Evolutionary conservation across 2,797 vertebrate species (phyloP).

Genomic region (Ptychobarbus kaznakovi): DNA sequence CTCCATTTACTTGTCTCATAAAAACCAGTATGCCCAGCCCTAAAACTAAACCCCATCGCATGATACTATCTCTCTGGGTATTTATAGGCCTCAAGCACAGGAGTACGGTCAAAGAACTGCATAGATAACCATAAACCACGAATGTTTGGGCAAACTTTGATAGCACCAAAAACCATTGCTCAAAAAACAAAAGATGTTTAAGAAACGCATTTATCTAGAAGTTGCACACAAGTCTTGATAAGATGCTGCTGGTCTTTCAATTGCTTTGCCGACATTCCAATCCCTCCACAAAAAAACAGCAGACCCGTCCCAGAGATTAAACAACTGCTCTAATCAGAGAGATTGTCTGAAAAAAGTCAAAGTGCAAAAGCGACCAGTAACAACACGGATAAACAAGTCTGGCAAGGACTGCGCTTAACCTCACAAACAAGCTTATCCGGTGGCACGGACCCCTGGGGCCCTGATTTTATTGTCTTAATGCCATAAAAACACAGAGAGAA

Average conservation of each 20-base stretch:
- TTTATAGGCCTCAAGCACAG: conserved; percentile 17
- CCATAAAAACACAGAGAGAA: conserved; percentile 31
- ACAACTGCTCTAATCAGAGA: conserved; percentile 57
- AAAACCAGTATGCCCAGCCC: conserved; percentile 5
- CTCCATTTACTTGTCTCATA: background rate
- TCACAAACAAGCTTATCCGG: conserved; percentile 47
- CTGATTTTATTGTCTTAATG: conserved; percentile 36
- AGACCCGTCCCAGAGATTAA: conserved; percentile 50
- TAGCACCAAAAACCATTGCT: background rate
- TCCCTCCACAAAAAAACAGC: conserved; percentile 42
- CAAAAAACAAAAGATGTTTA: conserved; percentile 4
- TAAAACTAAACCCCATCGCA: conserved; percentile 18
- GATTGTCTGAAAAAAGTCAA: conserved; percentile 51
- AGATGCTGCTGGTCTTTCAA: conserved; percentile 55
- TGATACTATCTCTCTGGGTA: conserved; percentile 33
- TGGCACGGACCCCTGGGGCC: conserved; percentile 16
- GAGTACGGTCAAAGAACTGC: conserved; percentile 9
- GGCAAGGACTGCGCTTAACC: conserved; percentile 41
- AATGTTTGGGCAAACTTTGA: conserved; percentile 43
- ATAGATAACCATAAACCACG: conserved; percentile 25
- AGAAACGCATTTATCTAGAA: conserved; percentile 53
- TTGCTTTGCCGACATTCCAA: conserved; percentile 55
- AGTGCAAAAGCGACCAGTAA: conserved; percentile 51
- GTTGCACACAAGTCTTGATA: conserved; percentile 52
- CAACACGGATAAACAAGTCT: conserved; percentile 47